Percentiles rank a stretch among this genome's conserved stretches.
Conservation (phyloP, 2,797 vertebrate genomes). For the Gila robusta region DNA sequence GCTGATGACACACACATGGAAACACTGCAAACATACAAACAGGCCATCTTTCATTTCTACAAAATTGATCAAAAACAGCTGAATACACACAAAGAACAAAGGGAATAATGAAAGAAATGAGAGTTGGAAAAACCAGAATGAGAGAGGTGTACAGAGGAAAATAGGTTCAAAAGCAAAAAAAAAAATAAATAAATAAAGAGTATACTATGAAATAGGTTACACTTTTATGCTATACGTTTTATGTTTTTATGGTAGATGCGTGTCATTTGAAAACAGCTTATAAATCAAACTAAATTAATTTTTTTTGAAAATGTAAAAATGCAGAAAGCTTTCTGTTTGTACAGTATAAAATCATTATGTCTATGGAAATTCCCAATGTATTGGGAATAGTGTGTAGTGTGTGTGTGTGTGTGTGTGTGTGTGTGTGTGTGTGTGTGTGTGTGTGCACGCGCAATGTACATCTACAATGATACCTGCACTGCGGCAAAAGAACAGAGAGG, state of each 20-base stretch:
- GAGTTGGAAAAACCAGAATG: neutral
- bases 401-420: neutral
- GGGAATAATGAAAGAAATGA: neutral
- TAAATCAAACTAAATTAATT: too few species aligned
- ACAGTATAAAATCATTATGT: too few species aligned
- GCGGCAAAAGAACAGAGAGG: conserved; percentile 25
- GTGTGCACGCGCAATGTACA: conserved; percentile 25
- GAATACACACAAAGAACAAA: conserved; percentile 13
- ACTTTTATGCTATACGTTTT: neutral
- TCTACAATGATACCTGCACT: conserved; percentile 55
- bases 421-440: conserved; percentile 37
- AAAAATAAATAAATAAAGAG: neutral
- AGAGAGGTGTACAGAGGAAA: neutral
- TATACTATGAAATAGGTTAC: neutral
- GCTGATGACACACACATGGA: neutral
- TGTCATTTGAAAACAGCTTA: neutral
- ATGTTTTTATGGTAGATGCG: neutral
- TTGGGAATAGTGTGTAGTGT: neutral
- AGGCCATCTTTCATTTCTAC: conserved; percentile 22
- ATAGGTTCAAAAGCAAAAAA: neutral
- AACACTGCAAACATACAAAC: conserved; percentile 6
- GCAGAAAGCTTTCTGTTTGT: too few species aligned
- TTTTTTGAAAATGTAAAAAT: too few species aligned
- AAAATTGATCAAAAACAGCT: conserved; percentile 10
- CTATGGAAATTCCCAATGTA: too few species aligned